Evolutionary conservation across 1,140 invertebrate genomes (phyloP).

Genomic region (Scaptomyza hsui): DNA sequence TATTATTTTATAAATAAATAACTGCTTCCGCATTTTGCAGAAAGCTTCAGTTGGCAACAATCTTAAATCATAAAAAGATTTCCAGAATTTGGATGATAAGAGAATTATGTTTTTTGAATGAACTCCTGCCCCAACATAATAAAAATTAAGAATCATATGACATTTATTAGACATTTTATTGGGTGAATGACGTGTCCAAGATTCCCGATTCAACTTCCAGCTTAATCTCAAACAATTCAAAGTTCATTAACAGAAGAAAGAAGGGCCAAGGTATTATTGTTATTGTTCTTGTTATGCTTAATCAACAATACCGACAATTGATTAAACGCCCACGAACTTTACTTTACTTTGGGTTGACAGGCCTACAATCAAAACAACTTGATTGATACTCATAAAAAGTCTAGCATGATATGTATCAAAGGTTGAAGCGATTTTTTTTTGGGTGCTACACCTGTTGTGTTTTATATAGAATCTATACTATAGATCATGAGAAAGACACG

Average conservation of each 20-base stretch:
- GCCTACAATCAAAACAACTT: slow-evolving; percentile 3
- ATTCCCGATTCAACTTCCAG: background rate
- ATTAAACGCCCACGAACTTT: background rate
- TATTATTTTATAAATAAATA: background rate
- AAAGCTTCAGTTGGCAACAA: background rate
- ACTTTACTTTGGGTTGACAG: too few relatives aligned
- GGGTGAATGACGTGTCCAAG: slow-evolving; percentile 4
- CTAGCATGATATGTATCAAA: background rate
- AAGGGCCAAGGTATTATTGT: background rate
- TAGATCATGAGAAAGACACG: background rate
- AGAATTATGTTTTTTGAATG: background rate
- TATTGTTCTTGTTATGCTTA: background rate
- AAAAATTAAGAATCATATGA: background rate
- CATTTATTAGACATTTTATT: too few relatives aligned
- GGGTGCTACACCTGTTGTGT: background rate
- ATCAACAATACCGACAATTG: background rate
- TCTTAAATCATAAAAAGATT: background rate
- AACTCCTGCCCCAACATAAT: slow-evolving; percentile 11
- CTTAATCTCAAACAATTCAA: slow-evolving; percentile 1
- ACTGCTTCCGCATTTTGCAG: slow-evolving; percentile 5
- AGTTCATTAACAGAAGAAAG: slow-evolving; percentile 5
- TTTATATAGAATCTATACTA: too few relatives aligned
- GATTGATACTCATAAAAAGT: background rate
- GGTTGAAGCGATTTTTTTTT: background rate
- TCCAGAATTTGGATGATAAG: background rate